Evolutionary conservation across 2,888 invertebrate genomes (phyloP).

Genomic region (Trilocha varians): DNA sequence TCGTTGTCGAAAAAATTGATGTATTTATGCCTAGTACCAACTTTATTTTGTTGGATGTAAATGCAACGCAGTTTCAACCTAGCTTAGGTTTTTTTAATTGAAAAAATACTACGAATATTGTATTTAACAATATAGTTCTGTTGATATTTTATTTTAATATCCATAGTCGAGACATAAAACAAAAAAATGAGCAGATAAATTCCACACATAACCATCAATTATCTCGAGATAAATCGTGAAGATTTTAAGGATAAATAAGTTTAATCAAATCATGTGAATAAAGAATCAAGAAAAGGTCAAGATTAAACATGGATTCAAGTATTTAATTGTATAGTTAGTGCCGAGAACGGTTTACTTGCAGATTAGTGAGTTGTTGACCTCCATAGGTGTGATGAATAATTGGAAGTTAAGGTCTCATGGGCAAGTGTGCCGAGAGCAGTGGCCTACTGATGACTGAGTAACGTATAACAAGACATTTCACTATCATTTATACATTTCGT

Average conservation of each 20-base stretch:
- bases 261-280: no score
- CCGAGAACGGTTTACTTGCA: neutral
- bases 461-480: conserved; percentile 44
- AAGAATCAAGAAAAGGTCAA: neutral
- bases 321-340: neutral
- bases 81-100: no score
- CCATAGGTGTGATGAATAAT: conserved; percentile 6
- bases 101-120: no score
- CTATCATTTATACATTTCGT: conserved; percentile 38
- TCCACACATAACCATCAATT: neutral
- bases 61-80: no score
- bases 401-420: conserved; percentile 13
- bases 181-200: neutral
- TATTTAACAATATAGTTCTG: no score
- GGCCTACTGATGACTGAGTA: conserved; percentile 43
- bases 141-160: no score
- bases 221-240: no score
- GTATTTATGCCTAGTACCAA: no score
- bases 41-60: no score
- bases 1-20: no score
- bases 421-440: conserved; percentile 50
- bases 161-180: no score
- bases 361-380: conserved; percentile 2
- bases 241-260: no score
- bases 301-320: neutral